Conservation (phyloP, 2,888 invertebrate genomes). For the Calephelis perditalis region DNA sequence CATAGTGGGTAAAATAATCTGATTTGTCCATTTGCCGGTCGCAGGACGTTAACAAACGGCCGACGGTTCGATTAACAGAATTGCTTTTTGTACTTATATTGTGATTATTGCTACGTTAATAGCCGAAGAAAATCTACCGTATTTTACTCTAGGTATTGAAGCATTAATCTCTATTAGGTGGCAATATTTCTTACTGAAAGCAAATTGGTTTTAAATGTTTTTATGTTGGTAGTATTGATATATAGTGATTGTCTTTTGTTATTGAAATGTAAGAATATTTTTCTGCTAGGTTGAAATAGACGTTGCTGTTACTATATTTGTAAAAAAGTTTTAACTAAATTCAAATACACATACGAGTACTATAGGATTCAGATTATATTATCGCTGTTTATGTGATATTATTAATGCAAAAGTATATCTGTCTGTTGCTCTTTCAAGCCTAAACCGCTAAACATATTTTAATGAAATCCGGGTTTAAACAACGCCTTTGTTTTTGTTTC, state of each 20-base stretch:
- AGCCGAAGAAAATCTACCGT: slow-evolving; percentile 31
- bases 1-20: slow-evolving; percentile 76
- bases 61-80: slow-evolving; percentile 66
- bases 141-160: slow-evolving; percentile 27
- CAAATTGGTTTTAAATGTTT: slow-evolving; percentile 14
- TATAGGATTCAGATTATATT: no score
- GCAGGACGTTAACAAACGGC: slow-evolving; percentile 59
- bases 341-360: no score
- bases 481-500: no score
- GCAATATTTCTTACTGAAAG: slow-evolving; percentile 19
- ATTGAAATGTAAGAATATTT: background rate
- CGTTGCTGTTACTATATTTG: no score
- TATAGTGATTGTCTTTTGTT: slow-evolving; percentile 9
- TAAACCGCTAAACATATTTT: no score
- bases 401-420: no score
- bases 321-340: no score
- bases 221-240: slow-evolving; percentile 9
- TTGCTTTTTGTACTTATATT: slow-evolving; percentile 61
- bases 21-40: slow-evolving; percentile 76
- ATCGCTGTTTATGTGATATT: no score
- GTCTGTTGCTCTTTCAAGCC: no score
- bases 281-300: background rate
- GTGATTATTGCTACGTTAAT: slow-evolving; percentile 44
- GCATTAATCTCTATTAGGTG: slow-evolving; percentile 29
- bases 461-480: no score